Percentiles rank a stretch among this genome's conserved stretches.
Conservation (phyloP, 2,797 vertebrate genomes). For the Allobates femoralis region DNA sequence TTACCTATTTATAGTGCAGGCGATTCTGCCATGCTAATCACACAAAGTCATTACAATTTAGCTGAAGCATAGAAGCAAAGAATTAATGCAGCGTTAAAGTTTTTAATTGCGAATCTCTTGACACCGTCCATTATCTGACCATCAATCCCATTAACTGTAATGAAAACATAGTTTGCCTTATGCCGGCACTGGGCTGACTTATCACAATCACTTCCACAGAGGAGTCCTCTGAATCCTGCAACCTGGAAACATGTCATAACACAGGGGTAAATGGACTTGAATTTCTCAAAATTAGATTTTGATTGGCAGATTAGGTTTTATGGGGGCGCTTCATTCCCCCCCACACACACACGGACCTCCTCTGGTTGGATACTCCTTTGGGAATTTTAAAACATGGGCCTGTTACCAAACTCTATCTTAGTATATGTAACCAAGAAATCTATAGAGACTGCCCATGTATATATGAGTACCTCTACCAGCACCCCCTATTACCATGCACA, state of each 20-base stretch:
- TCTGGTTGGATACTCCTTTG: not conserved
- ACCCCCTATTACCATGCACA: too few relatives aligned
- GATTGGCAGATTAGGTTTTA: not conserved
- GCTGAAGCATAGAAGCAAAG: constrained; percentile 1
- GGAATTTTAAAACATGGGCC: not conserved
- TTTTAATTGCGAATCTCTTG: constrained; percentile 44
- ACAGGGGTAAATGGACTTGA: not conserved
- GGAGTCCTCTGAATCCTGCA: not conserved
- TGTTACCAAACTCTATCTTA: too few relatives aligned
- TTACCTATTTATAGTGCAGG: constrained; percentile 26
- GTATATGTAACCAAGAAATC: too few relatives aligned
- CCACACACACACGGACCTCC: not conserved
- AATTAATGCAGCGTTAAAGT: constrained; percentile 39
- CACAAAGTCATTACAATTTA: constrained; percentile 36
- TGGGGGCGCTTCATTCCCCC: not conserved
- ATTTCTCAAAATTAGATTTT: not conserved
- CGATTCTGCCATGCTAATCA: constrained; percentile 27
- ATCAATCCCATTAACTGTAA: not conserved
- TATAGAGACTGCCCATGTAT: too few relatives aligned
- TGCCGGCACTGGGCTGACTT: not conserved
- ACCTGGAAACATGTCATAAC: not conserved
- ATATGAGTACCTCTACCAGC: too few relatives aligned
- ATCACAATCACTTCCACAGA: not conserved
- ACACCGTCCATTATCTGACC: constrained; percentile 23
- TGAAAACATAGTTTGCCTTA: not conserved